Conservation (phyloP, 2,113 vertebrate species). For the Trematomus loennbergii region DNA sequence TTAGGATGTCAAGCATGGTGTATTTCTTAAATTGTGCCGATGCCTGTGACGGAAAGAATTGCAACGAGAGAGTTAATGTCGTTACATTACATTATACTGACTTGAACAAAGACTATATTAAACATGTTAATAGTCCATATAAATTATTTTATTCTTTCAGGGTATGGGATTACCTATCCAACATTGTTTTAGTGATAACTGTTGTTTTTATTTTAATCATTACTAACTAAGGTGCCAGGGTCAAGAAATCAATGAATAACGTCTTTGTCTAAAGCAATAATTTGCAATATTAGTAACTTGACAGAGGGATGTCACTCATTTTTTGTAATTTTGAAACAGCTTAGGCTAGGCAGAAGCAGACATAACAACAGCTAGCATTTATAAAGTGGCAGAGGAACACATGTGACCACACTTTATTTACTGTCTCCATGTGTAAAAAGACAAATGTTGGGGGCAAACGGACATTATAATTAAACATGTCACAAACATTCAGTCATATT, state of each 20-base stretch:
- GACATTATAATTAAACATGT: background rate
- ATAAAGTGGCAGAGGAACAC: background rate
- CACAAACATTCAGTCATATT: too few relatives aligned
- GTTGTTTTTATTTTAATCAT: background rate
- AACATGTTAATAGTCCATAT: background rate
- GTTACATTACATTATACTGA: background rate
- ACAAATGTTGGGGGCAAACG: background rate
- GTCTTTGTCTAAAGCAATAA: background rate
- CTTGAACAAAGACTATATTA: background rate
- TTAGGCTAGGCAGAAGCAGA: background rate
- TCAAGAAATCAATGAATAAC: background rate
- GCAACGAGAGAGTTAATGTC: background rate
- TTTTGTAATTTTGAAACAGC: background rate
- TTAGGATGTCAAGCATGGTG: slow-evolving; percentile 89
- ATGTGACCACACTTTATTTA: background rate
- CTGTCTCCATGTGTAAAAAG: background rate
- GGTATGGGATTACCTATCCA: background rate
- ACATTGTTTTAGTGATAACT: too few relatives aligned
- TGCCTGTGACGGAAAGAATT: slow-evolving; percentile 35
- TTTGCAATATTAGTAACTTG: background rate
- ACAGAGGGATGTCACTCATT: background rate
- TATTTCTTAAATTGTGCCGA: slow-evolving; percentile 68
- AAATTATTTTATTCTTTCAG: background rate
- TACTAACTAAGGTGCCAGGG: too few relatives aligned
- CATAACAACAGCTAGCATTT: background rate